Evolutionary conservation across 2,797 vertebrate genomes (phyloP).

Genomic region (Paramormyrops hopkinsi): DNA sequence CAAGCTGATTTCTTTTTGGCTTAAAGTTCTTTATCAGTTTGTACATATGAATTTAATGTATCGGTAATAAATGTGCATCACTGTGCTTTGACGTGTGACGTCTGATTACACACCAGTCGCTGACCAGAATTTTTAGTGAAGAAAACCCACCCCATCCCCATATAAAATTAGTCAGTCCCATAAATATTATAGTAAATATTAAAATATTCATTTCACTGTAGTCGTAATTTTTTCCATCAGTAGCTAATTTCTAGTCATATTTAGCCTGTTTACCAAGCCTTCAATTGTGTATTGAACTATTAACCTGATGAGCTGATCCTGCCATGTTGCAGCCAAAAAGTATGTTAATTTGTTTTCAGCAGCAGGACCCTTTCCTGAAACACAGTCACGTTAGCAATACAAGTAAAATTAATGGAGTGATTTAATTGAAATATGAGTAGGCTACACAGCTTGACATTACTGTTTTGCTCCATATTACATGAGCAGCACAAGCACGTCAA

Average conservation of each 20-base stretch:
- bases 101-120: not conserved
- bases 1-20: not conserved
- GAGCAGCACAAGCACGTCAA: not conserved
- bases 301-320: not conserved
- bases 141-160: not conserved
- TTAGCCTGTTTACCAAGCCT: not conserved
- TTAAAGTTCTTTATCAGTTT: not conserved
- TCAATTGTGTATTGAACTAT: not conserved
- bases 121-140: not conserved
- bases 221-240: not conserved
- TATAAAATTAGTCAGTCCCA: not conserved
- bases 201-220: not conserved
- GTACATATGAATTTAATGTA: not conserved
- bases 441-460: not conserved
- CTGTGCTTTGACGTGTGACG: not conserved
- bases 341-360: not conserved
- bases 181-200: not conserved
- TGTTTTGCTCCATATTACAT: not conserved
- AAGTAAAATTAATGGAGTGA: not conserved
- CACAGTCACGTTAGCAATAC: not conserved
- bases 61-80: not conserved
- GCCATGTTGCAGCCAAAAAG: not conserved
- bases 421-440: not conserved
- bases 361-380: not conserved
- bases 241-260: not conserved